Evolutionary conservation across 2,113 vertebrate species (phyloP), one percentile per base, ranked within the genome.

Genomic region (Dermatemys mawii): DNA sequence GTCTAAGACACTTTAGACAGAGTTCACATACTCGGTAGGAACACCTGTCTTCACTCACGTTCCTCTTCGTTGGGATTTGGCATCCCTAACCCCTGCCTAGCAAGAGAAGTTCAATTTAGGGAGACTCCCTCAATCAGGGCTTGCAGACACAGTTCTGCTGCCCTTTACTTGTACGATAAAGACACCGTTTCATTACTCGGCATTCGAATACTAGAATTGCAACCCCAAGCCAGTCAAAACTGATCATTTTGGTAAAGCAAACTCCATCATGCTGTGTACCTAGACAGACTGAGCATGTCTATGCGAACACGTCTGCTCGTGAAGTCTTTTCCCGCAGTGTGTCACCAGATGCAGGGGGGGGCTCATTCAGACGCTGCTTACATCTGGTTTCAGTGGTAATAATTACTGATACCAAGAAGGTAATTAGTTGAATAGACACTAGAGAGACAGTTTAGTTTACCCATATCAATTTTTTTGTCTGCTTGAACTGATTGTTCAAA

Each of bases 381-480:
- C 17, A 38, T 38, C n/a, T 95, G 7, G 78, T 51, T 67, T 53
- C 54, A 63, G 51, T 90, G 83, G 75, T 93, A 82, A 92, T 48
- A 29, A 67, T 60, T 87, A 84, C 57, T 46, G 41, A 86, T 63
- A 57, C 32, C 80, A 49, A 88, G 38, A 53, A 90, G 63, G 8
- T 75, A 87, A 78, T 94, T 82, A 86, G 41, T 12, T 87, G 21
- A 90, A 76, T 50, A 90, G 22, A 73, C 89, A 51, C 17, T 13
- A 38, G 70, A 86, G 70, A 90, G 67, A 91, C 91, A 78, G 81
- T 94, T 96, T 93, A 8, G 26, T 55, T 92, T 9, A 49, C 11
- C 86, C 89, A 86, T 92, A 60, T 89, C 91, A 44, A 63, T 90
- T 75, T 32, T 32, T 78, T 90, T 93, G 79, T 92, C 41, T 67